phyloP scores from a whole-genome alignment of 2,797 vertebrate species.

The Xerus rutilus region DNA sequence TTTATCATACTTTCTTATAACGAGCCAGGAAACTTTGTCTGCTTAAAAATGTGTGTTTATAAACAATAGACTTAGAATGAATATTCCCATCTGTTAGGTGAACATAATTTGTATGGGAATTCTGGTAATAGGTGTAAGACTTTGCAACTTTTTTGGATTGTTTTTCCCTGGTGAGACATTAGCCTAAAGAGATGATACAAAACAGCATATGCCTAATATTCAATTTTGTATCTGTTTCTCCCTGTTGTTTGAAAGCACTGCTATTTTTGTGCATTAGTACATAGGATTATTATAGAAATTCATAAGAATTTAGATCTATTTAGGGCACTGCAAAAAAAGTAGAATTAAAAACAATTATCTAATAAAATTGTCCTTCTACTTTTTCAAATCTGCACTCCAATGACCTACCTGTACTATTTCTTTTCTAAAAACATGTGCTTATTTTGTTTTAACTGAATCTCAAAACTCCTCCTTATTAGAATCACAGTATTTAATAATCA shows the following conservation, averaged over 20 bases:
- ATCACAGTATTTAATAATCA: constrained; percentile 63
- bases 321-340: background rate
- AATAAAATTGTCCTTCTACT: background rate
- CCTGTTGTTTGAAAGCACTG: constrained; percentile 62
- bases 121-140: constrained; percentile 62
- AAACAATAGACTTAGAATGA: constrained; percentile 61
- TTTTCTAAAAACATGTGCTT: background rate
- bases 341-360: background rate
- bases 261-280: background rate
- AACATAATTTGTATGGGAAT: constrained; percentile 67
- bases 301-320: constrained; percentile 22
- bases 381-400: background rate
- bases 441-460: constrained; percentile 39
- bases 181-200: constrained; percentile 69
- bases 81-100: constrained; percentile 72
- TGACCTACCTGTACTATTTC: background rate
- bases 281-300: constrained; percentile 54
- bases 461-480: background rate
- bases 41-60: constrained; percentile 65
- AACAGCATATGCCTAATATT: constrained; percentile 79
- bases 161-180: constrained; percentile 76
- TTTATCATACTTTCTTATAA: constrained; percentile 63
- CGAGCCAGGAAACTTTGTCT: constrained; percentile 56
- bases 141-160: constrained; percentile 57
- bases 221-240: constrained; percentile 72